Evolutionary conservation across 2,888 invertebrate species (phyloP), one percentile per base, ranked within the genome.

Genomic region (Eupithecia centaureata): DNA sequence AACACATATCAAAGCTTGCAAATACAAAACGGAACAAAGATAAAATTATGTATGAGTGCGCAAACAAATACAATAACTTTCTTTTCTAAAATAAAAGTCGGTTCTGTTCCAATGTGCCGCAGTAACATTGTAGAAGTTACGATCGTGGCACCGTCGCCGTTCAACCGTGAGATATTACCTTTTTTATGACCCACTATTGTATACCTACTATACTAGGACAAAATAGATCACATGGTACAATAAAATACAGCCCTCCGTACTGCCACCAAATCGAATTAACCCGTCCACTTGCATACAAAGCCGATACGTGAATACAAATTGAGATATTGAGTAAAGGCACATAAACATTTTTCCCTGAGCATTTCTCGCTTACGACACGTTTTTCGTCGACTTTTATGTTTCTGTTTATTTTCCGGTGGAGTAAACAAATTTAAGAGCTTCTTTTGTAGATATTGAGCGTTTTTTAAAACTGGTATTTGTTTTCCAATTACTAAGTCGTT

Each of bases 111-210:
- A 87, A 84, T 83, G 85, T 83, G 83, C 85, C 86, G 86, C 86
- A 86, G 90, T 90, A 89, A 92, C 92, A 92, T 91, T 92, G 92
- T 92, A 86, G 85, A 85, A 91, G 92, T 93, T 92, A 93, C 92
- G 92, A 92, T 86, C 91, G 86, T 82, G 85, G 87, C 89, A 84
- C 88, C 86, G 84, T 82, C 88, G 87, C 91, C 85, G 90, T 87
- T 93, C 92, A 87, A 92, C 92, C 89, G 93, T 92, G 91, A 93
- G 90, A 93, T 92, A 93, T 93, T 92, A 87, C 92, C 88, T 92
- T 93, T 93, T 93, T 92, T 92, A 93, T 91, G 86, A 83, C 92
- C 88, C 91, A 91, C 92, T 92, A 89, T 89, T 88, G 91, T 91
- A 90, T 90, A 90, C n/a, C n/a, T n/a, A n/a, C 89, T 91, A 91